Base-by-base conservation (phyloP, 2,888 invertebrate species). In the Azorinus chamasolen region DNA sequence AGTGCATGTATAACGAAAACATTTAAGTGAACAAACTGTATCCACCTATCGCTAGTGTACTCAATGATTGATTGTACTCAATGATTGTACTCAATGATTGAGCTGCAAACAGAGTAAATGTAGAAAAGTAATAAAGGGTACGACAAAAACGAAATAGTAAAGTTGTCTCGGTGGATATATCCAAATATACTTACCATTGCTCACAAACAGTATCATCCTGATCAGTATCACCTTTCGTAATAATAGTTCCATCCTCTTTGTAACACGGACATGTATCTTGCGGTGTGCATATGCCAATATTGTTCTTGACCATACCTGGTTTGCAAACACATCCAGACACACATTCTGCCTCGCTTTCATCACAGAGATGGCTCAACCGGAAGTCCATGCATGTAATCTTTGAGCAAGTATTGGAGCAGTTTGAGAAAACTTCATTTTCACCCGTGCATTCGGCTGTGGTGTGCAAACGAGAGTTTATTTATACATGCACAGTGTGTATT, bases 251-350 rank as follows among this genome's bases (percentile, higher is more conserved):
- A 46, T 66, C 65, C 18, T 48, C 50, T 53, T 27, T 46, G 54
- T 58, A 64, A 57, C 79, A 79, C 0, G 79, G 75, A 46, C 79
- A 79, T 2, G 71, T 48, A 16, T 61, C 72, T n/a, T 54, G 43
- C 14, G 39, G 37, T 2, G 69, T 58, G 69, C 79, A 79, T 3
- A 46, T 54, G 16, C 61, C 69, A 20, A 59, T 57, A 18, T 76
- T 70, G 25, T 76, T 58, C n/a, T 22, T 46, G 8, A 76, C 76
- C 62, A 62, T 61, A 27, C 65, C 76, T 16, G 46, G 61, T 4
- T 55, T 55, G 53, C 76, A 76, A 10, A 43, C 32, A 71, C 76
- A 76, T 10, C 58, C 71, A 3, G 66, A 55, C 24, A 39, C 55
- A 58, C 76, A 76, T 24, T 66, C 71, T 4, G 43, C 69, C 51